These are phyloP conservation scores for Machaerirhynchus nigripectus DNA, from an alignment of 2,113 vertebrate genomes.

Conservation along the genomic window DNA sequence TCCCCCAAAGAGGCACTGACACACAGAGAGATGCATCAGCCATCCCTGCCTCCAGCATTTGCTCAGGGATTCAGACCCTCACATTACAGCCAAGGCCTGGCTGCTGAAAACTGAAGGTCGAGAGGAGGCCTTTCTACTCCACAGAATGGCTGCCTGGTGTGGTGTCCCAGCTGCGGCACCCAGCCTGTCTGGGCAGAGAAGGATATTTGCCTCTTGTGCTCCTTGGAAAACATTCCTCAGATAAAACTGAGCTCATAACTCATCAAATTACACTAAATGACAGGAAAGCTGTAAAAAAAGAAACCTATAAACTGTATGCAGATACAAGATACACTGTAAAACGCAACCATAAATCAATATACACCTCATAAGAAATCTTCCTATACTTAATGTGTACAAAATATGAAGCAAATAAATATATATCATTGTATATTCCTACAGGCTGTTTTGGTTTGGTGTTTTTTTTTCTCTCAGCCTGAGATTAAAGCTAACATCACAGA, in stretches of 20 bases:
- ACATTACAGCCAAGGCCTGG: background rate
- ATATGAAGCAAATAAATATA: slow-evolving; percentile 43
- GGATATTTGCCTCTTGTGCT: background rate
- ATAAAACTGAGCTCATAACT: slow-evolving; percentile 36
- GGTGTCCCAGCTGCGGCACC: accelerated
- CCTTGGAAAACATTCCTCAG: slow-evolving; percentile 8
- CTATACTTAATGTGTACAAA: slow-evolving; percentile 15
- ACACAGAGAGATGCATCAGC: background rate
- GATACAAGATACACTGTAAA: slow-evolving; percentile 16
- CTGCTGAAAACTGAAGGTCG: background rate
- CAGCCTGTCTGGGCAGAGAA: background rate
- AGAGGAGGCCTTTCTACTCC: background rate
- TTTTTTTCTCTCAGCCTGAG: background rate
- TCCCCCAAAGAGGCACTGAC: background rate
- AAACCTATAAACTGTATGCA: background rate
- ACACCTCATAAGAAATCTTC: slow-evolving; percentile 35
- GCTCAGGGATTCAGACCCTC: background rate
- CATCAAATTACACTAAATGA: slow-evolving; percentile 23
- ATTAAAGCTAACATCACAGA: slow-evolving; percentile 16
- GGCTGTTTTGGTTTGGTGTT: background rate
- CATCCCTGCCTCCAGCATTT: background rate
- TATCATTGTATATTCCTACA: background rate
- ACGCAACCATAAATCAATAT: background rate
- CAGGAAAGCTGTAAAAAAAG: slow-evolving; percentile 35
- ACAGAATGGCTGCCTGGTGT: accelerated